A percentile compares a stretch with the other conserved stretches of the same genome.
Evolutionary conservation across 2,113 vertebrate genomes (phyloP).

Genomic region (Petrocephalus zakoni): DNA sequence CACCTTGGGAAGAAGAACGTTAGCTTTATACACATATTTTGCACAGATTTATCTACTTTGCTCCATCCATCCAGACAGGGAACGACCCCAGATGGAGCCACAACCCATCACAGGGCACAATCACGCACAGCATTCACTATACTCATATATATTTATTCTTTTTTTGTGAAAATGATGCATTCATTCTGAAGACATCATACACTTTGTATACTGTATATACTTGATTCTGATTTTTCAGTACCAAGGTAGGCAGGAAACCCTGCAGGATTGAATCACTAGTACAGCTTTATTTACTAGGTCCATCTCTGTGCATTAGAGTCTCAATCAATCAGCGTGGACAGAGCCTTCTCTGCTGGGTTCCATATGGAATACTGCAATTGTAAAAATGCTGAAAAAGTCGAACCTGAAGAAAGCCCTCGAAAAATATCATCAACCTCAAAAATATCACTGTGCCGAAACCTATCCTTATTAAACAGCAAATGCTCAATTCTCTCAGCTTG

Average conservation of each 20-base stretch:
- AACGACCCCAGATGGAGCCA: too few relatives aligned
- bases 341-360: background rate
- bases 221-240: background rate
- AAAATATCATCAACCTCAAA: background rate
- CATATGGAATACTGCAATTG: conserved; percentile 9
- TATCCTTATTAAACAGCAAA: conserved; percentile 11
- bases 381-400: conserved; percentile 14
- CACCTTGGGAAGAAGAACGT: background rate
- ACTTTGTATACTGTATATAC: background rate
- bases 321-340: conserved; percentile 47
- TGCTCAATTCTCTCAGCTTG: background rate
- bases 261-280: background rate
- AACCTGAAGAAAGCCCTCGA: background rate
- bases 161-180: background rate
- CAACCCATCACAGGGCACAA: too few relatives aligned
- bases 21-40: background rate
- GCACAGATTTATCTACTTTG: background rate
- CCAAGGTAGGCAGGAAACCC: background rate
- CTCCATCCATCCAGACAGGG: background rate
- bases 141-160: too few relatives aligned
- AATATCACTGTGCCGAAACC: background rate
- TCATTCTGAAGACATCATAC: background rate
- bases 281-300: conserved; percentile 18
- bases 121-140: too few relatives aligned
- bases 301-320: conserved; percentile 35